Conservation (phyloP, 2,888 invertebrate species). For the Drepanosiphum platanoidis region DNA sequence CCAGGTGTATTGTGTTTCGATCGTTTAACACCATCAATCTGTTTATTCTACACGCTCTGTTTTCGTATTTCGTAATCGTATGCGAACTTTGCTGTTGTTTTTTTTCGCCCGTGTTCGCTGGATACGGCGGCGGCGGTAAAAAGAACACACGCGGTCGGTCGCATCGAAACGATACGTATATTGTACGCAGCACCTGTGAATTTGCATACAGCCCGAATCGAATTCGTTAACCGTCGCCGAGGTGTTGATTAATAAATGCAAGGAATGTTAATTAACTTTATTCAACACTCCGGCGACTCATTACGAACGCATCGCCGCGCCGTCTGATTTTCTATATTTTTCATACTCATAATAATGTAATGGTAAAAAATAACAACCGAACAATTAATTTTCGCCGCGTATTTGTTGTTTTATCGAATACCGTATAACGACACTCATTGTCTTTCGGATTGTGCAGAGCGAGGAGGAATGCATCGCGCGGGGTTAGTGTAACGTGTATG, state of each 20-base stretch:
- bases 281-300: conserved; percentile 28
- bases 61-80: too few species aligned
- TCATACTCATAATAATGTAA: conserved; percentile 21
- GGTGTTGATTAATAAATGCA: conserved; percentile 45
- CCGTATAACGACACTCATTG: background rate
- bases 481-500: too few species aligned
- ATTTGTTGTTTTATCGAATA: conserved; percentile 4
- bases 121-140: too few species aligned
- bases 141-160: too few species aligned
- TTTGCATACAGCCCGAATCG: conserved; percentile 12
- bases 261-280: conserved; percentile 50
- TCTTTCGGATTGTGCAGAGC: background rate
- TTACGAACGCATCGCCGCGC: too few species aligned
- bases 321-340: conserved; percentile 2
- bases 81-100: too few species aligned
- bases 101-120: too few species aligned
- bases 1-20: too few species aligned
- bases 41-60: too few species aligned
- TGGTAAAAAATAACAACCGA: conserved; percentile 28
- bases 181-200: background rate
- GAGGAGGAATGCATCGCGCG: background rate
- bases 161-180: conserved; percentile 8
- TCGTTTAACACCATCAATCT: too few species aligned
- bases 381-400: conserved; percentile 11
- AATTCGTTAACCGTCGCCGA: conserved; percentile 18